Evolutionary conservation across 2,888 invertebrate species (phyloP), one percentile per base, ranked within the genome.

Genomic region (Diaperis boleti): DNA sequence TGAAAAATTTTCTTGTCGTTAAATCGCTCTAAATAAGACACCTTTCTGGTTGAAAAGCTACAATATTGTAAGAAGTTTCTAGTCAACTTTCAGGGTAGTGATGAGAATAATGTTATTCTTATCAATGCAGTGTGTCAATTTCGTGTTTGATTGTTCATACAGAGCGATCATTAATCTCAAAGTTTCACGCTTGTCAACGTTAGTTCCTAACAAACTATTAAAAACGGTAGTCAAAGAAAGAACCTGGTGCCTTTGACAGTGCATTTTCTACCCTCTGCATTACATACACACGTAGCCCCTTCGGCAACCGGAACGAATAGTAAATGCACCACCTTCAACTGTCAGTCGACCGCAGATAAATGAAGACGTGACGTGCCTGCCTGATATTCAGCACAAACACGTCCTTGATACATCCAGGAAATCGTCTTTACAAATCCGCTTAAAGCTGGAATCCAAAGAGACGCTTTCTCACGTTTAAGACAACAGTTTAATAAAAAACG

Each of bases 341-440:
- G 68, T 69, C 65, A 69, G 68, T 50, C 70, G 68, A 69, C 69
- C 70, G 69, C 71, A 73, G 71, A 73, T 71, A 74, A 74, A 74
- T 73, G 73, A 72, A 73, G 74, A 74, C 73, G 74, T 73, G 74
- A 68, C 62, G 61, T 56, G 73, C 68, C 54, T 74, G 57, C 72
- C 59, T 67, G 71, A 72, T 70, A 68, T 59, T 29, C 42, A 59
- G 62, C 62, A 64, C 68, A 66, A 67, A 63, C 66, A 66, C 64
- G 62, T 56, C 57, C 59, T 57, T 68, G 62, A 56, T 68, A 69
- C 68, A 68, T 54, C 57, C 65, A 57, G 68, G 65, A 68, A 69
- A 69, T 68, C 68, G 68, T 47, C 68, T 68, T 59, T 64, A 65
- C 65, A 64, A 66, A 68, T 69, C 67, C 64, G 64, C 52, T 60